These are phyloP conservation scores for Leptopilina myrica DNA, from an alignment of 2,888 invertebrate genomes.

Conservation along the genomic window DNA sequence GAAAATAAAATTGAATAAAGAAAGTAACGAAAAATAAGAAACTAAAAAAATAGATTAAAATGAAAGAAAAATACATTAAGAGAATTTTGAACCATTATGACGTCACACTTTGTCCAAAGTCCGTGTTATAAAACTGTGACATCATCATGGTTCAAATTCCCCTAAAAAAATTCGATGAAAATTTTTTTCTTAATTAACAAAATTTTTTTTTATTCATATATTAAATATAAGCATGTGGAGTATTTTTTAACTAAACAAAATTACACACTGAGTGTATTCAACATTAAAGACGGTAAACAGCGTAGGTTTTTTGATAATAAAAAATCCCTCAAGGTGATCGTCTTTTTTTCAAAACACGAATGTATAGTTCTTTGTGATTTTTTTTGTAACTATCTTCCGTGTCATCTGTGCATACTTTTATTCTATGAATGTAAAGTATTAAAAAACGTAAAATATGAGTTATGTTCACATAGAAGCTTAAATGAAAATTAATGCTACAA, in stretches of 20 bases:
- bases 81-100: no score
- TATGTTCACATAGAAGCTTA: not conserved
- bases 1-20: not conserved
- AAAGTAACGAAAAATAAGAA: no score
- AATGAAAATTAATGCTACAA: not conserved
- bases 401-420: not conserved
- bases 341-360: constrained; percentile 1
- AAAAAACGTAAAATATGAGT: not conserved
- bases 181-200: not conserved
- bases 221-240: not conserved
- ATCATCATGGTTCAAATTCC: no score
- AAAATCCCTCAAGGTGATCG: constrained; percentile 13
- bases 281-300: not conserved
- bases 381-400: constrained; percentile 12
- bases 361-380: not conserved
- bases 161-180: not conserved
- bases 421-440: not conserved
- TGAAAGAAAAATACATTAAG: no score
- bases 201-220: not conserved
- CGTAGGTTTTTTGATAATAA: not conserved
- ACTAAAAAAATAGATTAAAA: no score
- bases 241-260: constrained; percentile 6
- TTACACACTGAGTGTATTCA: not conserved
- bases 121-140: no score
- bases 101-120: no score